These are phyloP conservation scores for Ispidina lecontei DNA, from an alignment of 2,797 vertebrate species.

Conservation along the genomic window DNA sequence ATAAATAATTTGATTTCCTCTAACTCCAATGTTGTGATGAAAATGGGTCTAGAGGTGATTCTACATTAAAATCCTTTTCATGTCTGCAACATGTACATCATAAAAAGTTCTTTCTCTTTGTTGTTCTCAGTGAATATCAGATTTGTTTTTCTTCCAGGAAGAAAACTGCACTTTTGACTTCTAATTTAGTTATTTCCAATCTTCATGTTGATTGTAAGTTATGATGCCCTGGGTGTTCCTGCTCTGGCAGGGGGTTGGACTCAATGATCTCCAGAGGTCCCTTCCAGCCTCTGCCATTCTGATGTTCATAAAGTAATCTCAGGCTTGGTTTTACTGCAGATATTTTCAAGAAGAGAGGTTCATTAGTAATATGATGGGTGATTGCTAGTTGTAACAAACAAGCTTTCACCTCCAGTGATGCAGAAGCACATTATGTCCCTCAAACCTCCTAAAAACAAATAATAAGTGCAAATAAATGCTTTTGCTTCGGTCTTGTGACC, in stretches of 20 bases:
- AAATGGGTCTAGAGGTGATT: not conserved
- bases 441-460: not conserved
- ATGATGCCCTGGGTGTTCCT: too few relatives aligned
- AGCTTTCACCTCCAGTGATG: not conserved
- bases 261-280: too few relatives aligned
- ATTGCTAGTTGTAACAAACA: not conserved
- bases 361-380: not conserved
- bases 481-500: not conserved
- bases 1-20: not conserved
- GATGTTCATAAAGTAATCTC: not conserved
- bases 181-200: not conserved
- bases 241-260: too few relatives aligned
- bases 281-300: too few relatives aligned
- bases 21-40: not conserved
- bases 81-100: not conserved
- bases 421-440: not conserved
- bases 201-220: not conserved
- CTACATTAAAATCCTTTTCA: not conserved
- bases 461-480: not conserved
- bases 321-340: not conserved
- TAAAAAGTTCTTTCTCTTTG: not conserved
- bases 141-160: not conserved
- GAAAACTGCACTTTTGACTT: not conserved
- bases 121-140: not conserved
- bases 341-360: not conserved